A percentile compares a stretch with the other conserved stretches of the same genome.
phyloP scores from a whole-genome alignment of 2,113 vertebrate genomes.

The Struthio camelus region DNA sequence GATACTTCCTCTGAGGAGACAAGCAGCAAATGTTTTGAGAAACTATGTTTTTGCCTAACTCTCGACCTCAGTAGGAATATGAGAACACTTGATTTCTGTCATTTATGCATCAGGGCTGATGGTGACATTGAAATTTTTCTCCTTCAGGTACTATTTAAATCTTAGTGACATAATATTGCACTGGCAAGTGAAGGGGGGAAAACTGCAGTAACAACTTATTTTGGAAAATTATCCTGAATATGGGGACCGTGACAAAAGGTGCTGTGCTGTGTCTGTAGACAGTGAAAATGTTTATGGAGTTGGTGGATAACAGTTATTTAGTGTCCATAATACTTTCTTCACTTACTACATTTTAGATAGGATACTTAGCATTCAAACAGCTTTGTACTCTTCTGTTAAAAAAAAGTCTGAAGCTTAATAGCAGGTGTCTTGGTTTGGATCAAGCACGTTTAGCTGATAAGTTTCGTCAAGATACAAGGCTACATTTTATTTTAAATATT shows the following conservation, averaged over 20 bases:
- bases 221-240: not conserved
- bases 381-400: not conserved
- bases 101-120: fast-evolving
- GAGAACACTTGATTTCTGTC: not conserved
- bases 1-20: not conserved
- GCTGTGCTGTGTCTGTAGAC: not conserved
- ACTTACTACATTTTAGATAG: not conserved
- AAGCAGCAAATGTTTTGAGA: not conserved
- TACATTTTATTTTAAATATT: not conserved
- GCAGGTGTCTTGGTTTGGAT: not conserved
- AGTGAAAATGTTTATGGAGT: not conserved
- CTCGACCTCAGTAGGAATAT: not conserved
- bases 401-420: not conserved
- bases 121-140: not conserved
- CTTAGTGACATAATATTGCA: not conserved
- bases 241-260: not conserved
- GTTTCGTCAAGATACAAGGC: not conserved
- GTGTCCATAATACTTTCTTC: not conserved
- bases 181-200: not conserved
- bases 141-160: not conserved
- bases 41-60: not conserved
- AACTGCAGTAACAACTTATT: not conserved
- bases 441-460: not conserved
- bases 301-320: not conserved
- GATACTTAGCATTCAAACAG: not conserved